Percentiles rank a stretch among this genome's conserved stretches.
These are phyloP conservation scores for Lates calcarifer DNA, from an alignment of 2,113 vertebrate species.

Conservation along the genomic window DNA sequence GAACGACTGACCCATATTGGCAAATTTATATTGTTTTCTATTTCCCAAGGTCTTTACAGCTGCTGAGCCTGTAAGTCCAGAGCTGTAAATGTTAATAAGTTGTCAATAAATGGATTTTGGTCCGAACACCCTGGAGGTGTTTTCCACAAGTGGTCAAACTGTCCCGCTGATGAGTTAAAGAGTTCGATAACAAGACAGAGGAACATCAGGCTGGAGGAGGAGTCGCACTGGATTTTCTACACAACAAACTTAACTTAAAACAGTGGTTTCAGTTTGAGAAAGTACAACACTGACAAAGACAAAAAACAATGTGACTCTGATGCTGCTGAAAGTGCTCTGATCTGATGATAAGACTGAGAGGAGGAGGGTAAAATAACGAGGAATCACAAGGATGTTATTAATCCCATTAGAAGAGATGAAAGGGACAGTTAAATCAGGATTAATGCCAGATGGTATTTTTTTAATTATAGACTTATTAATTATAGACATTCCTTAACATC, in stretches of 20 bases:
- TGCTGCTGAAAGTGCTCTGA: too few relatives aligned
- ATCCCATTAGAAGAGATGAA: background rate
- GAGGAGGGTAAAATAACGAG: background rate
- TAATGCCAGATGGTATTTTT: constrained; percentile 21
- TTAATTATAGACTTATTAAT: background rate
- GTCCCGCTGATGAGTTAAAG: constrained; percentile 13
- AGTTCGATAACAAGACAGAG: background rate
- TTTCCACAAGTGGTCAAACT: constrained; percentile 23
- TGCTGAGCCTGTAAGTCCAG: constrained; percentile 35
- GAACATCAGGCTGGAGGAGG: background rate
- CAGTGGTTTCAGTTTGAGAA: too few relatives aligned
- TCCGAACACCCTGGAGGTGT: constrained; percentile 15
- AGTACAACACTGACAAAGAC: too few relatives aligned
- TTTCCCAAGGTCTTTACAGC: constrained; percentile 6
- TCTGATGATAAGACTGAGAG: too few relatives aligned
- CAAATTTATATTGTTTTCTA: constrained; percentile 13
- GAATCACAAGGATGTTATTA: background rate
- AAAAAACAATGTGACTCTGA: background rate
- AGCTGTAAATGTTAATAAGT: constrained; percentile 45
- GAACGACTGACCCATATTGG: constrained; percentile 2
- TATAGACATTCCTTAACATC: background rate
- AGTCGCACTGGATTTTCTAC: background rate
- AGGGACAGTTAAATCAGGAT: constrained; percentile 9
- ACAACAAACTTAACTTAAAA: background rate
- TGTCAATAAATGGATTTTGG: constrained; percentile 49